phyloP scores from a whole-genome alignment of 2,888 invertebrate species.

The Cataglyphis cursor region DNA sequence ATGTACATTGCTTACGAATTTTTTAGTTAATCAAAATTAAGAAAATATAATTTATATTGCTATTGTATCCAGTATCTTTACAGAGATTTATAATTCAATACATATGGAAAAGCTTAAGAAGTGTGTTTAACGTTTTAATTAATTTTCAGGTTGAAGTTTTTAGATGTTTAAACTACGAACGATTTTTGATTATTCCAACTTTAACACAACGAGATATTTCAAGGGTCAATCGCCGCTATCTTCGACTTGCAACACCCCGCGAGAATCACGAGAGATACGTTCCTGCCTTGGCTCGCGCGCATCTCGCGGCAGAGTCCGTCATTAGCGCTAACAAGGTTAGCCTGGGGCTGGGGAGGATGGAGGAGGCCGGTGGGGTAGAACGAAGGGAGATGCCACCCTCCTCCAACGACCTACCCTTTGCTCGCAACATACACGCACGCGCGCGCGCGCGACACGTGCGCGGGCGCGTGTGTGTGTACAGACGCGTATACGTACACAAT shows the following conservation, averaged over 20 bases:
- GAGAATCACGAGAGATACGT: constrained; percentile 45
- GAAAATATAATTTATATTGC: background rate
- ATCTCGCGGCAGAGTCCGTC: constrained; percentile 81
- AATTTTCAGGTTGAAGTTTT: background rate
- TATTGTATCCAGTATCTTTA: background rate
- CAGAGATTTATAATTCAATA: background rate
- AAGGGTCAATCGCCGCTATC: constrained; percentile 30
- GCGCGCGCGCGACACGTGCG: constrained; percentile 36
- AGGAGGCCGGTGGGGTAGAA: constrained; percentile 46
- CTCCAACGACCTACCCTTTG: constrained; percentile 67
- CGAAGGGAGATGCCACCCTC: constrained; percentile 64
- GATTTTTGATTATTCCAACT: background rate
- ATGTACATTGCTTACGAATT: background rate
- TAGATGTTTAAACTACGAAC: background rate
- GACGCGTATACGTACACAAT: constrained; percentile 52
- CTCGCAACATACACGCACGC: constrained; percentile 48
- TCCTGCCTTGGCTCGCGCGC: constrained; percentile 74
- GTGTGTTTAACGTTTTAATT: background rate
- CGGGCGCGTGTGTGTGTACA: constrained; percentile 20
- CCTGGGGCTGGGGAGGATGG: constrained; percentile 77
- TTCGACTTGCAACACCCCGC: constrained; percentile 33
- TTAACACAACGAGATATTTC: background rate
- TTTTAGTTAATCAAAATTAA: background rate
- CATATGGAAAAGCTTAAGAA: background rate
- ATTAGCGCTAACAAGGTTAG: constrained; percentile 85